Evolutionary conservation across 2,888 invertebrate genomes (phyloP).

Genomic region (Plagodis dolabraria): DNA sequence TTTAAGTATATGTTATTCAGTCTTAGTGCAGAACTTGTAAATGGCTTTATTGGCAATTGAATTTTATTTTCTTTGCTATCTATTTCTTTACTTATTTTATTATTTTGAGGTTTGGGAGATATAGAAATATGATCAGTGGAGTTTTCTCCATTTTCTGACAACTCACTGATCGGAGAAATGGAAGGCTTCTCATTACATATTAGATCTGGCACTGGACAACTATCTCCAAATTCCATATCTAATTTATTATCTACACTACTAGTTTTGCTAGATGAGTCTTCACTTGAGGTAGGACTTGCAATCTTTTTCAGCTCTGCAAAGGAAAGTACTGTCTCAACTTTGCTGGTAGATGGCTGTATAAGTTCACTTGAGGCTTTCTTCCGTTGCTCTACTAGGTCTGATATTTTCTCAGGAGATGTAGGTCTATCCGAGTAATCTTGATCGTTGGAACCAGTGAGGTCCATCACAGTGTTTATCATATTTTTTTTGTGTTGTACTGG

Average conservation of each 20-base stretch:
- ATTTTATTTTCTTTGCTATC: constrained; percentile 51
- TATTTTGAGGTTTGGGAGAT: constrained; percentile 56
- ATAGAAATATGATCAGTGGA: constrained; percentile 61
- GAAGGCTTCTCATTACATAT: constrained; percentile 82
- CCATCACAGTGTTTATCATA: constrained; percentile 76
- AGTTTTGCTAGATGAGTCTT: constrained; percentile 59
- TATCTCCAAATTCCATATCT: constrained; percentile 73
- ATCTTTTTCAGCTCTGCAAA: constrained; percentile 79
- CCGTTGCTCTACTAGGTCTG: constrained; percentile 74
- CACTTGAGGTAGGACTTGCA: constrained; percentile 64
- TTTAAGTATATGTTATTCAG: constrained; percentile 76
- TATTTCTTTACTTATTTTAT: constrained; percentile 27
- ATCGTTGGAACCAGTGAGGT: constrained; percentile 71
- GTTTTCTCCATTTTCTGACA: constrained; percentile 77
- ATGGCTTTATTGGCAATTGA: constrained; percentile 50
- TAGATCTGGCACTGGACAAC: constrained; percentile 77
- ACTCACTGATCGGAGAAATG: constrained; percentile 79
- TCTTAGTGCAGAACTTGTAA: constrained; percentile 59
- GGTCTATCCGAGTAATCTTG: constrained; percentile 52
- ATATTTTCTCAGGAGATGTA: constrained; percentile 69
- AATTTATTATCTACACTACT: constrained; percentile 61
- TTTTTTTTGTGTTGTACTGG: constrained; percentile 78
- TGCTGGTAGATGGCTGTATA: constrained; percentile 56
- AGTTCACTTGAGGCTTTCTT: constrained; percentile 54
- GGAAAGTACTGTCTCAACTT: constrained; percentile 62